These are phyloP conservation scores for Cinclus mexicanus DNA, from an alignment of 2,113 vertebrate genomes.

Conservation along the genomic window DNA sequence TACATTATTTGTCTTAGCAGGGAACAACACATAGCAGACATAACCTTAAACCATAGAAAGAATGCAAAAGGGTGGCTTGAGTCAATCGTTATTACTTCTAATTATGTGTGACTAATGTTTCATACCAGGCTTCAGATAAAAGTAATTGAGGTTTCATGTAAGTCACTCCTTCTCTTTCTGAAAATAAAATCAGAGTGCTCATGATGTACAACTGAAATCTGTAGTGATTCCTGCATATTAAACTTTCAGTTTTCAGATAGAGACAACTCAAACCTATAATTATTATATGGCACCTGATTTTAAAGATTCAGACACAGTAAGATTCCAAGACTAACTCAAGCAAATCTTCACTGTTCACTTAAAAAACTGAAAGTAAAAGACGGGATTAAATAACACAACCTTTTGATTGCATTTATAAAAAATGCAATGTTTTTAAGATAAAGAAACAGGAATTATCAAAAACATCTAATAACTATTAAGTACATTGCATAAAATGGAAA, in stretches of 20 bases:
- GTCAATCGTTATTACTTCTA: background rate
- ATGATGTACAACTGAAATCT: background rate
- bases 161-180: background rate
- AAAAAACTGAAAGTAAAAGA: background rate
- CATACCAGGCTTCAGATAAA: background rate
- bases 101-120: background rate
- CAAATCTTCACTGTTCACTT: background rate
- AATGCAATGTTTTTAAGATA: background rate
- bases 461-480: background rate
- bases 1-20: background rate
- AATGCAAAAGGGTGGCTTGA: background rate
- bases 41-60: background rate
- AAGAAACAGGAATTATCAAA: background rate
- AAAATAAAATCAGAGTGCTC: background rate
- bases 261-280: background rate
- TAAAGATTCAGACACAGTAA: background rate
- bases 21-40: background rate
- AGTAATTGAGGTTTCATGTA: background rate
- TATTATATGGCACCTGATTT: background rate
- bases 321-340: background rate
- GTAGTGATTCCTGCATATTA: background rate
- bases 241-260: background rate
- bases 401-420: background rate
- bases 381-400: rapidly evolving
- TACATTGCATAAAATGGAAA: background rate